phyloP scores from a whole-genome alignment of 2,113 vertebrate species.

The Mohoua ochrocephala region DNA sequence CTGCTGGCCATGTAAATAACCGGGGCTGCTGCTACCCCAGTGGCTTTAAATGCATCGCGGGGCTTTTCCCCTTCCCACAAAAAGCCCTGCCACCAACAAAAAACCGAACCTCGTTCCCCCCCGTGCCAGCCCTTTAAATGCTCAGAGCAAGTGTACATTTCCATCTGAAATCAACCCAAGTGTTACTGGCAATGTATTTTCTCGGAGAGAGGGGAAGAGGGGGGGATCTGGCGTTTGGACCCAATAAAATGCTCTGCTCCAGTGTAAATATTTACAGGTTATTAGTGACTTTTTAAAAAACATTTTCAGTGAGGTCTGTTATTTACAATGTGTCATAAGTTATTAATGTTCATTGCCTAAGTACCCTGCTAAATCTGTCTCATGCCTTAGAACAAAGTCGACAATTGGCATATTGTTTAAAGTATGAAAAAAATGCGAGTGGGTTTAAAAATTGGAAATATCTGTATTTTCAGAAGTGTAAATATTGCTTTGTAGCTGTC shows the following conservation, averaged over 20 bases:
- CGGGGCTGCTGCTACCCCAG: conserved; percentile 36
- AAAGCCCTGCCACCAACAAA: background rate
- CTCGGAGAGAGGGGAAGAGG: background rate
- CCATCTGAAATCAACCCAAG: conserved; percentile 59
- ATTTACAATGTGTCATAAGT: conserved; percentile 76
- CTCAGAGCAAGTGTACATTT: conserved; percentile 45
- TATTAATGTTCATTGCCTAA: conserved; percentile 73
- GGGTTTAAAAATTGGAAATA: conserved; percentile 63
- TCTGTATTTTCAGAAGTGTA: conserved; percentile 37
- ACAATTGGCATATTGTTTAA: conserved; percentile 78
- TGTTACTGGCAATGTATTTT: conserved; percentile 53
- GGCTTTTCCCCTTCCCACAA: background rate
- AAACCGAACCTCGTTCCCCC: background rate
- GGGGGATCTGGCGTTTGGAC: conserved; percentile 59
- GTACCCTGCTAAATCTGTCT: conserved; percentile 69
- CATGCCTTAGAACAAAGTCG: conserved; percentile 72
- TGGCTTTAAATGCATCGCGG: conserved; percentile 10
- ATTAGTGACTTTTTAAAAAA: conserved; percentile 73
- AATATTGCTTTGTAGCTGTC: conserved; percentile 32
- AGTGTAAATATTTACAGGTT: conserved; percentile 78
- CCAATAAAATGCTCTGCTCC: conserved; percentile 55
- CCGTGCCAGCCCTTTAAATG: conserved; percentile 51
- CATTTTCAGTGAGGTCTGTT: conserved; percentile 72
- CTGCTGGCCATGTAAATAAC: conserved; percentile 67
- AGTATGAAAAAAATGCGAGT: conserved; percentile 68